Evolutionary conservation across 1,140 invertebrate species (phyloP), one percentile per base, ranked within the genome.

Genomic region (Solenopsis invicta): DNA sequence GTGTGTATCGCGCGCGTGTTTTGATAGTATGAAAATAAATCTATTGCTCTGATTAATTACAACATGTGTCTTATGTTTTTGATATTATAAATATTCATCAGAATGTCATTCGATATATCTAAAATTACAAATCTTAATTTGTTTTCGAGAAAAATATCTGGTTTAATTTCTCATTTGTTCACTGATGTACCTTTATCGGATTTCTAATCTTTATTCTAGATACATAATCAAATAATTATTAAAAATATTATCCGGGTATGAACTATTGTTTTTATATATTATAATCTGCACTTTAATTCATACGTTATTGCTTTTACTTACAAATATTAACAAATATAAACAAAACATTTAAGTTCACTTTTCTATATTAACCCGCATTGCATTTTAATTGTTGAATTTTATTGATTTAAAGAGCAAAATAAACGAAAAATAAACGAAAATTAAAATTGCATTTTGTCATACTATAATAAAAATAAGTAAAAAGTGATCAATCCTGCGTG

Each of bases 91-190:
- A n/a, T n/a, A 76, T 54, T 76, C n/a, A 37, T 37, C 37, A 37
- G 12, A 41, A 52, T 41, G 37, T 52, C 12, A 34, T 71, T 24
- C 16, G 34, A 34, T 16, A 2, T 24, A 66, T 52, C 13, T 78
- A 37, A 78, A 45, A 78, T 78, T 45, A 37, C 16, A 0, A 13
- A 78, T 78, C 76, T 78, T 24, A 78, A 78, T 5, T 66, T 10
- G 29, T 50, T 78, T 78, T 66, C 1, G 61, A 4, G 24, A 77
- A 45, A 45, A 59, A 24, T 41, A 41, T 3, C 37, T 41, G 2
- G 37, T 41, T 41, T 41, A 41, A 41, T 41, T 41, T 41, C 37
- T 41, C 5, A 41, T 41, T 41, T 41, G 37, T 41, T 41, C 37
- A 41, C 37, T 41, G 37, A 41, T 41, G 37, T 5, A 41, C 5